A percentile compares a stretch with the other conserved stretches of the same genome.
These are phyloP conservation scores for Sycophaga agraensis DNA, from an alignment of 1,140 invertebrate species.

Conservation along the genomic window DNA sequence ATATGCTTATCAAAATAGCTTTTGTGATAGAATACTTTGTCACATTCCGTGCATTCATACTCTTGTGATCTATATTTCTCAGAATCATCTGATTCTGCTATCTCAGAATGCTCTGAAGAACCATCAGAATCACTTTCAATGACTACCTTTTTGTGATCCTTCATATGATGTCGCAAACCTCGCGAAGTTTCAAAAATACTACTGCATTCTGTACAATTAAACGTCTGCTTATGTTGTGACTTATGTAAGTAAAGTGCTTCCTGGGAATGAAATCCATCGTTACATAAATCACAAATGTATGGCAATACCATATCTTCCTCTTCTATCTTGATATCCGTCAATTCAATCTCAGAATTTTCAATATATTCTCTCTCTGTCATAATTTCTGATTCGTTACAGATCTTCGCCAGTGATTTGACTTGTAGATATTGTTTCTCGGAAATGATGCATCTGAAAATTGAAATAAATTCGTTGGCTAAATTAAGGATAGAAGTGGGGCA, in stretches of 20 bases:
- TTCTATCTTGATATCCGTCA: conserved; percentile 24
- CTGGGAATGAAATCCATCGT: conserved; percentile 42
- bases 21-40: conserved; percentile 51
- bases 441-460: conserved; percentile 51
- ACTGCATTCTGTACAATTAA: conserved; percentile 46
- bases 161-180: conserved; percentile 47
- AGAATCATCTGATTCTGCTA: conserved; percentile 5
- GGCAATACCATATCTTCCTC: conserved; percentile 40
- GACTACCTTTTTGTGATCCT: conserved; percentile 44
- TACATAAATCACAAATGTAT: conserved; percentile 45
- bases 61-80: conserved; percentile 19
- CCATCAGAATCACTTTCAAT: too few species aligned
- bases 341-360: conserved; percentile 19
- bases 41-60: conserved; percentile 48
- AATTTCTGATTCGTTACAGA: background rate
- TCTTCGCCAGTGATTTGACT: too few species aligned
- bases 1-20: conserved; percentile 53
- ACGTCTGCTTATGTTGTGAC: conserved; percentile 41
- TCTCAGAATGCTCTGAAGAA: too few species aligned
- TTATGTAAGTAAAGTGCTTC: conserved; percentile 42
- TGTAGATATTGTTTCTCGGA: conserved; percentile 45
- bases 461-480: conserved; percentile 45
- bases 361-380: background rate
- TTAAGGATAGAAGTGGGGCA: conserved; percentile 41
- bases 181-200: conserved; percentile 43